Evolutionary conservation across 2,797 vertebrate species (phyloP), one percentile per base, ranked within the genome.

Genomic region (Alcedo quadribrachys): DNA sequence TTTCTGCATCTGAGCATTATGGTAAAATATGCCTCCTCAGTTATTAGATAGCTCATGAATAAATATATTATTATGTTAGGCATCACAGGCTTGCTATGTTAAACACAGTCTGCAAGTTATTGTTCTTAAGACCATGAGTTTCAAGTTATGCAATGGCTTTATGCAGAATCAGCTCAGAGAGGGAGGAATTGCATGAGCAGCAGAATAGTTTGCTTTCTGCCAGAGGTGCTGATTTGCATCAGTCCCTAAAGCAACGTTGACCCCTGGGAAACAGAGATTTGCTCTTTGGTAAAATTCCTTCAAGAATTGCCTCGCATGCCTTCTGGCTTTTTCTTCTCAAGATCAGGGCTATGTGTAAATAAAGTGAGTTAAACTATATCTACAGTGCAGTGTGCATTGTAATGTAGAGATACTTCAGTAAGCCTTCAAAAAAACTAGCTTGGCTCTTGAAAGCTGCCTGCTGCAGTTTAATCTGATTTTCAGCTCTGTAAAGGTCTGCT

Each of bases 11-110:
- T 5, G 58, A 90, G 75, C 54, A 76, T 87, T 94, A 87, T 43
- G 70, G 67, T 90, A 90, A 95, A 94, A 96, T 94, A 95, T 89
- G 81, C 94, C 90, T 95, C 90, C 86, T 84, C 89, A 88, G 58
- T 94, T 95, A 96, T 97, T 94, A 97, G 76, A 67, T 58, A 89
- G 67, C 68, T 96, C 85, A 95, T 94, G 87, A 95, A 96, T 96
- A 97, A 91, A 84, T 70, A 89, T 57, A 54, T 91, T 51, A 67
- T 88, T 85, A 53, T 75, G 58, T 53, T 43, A 68, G 45, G 57
- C 81, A 78, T 78, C 1, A 6, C 50, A 46, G 0, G 0, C 60
- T 87, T 63, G 32, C 62, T 51, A 45, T 77, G 61, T 90, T 93
- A 86, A 90, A 90, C 15, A 46, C 30, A 77, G 54, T 35, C 45